phyloP scores from a whole-genome alignment of 2,113 vertebrate genomes.

The Uropsilus gracilis region DNA sequence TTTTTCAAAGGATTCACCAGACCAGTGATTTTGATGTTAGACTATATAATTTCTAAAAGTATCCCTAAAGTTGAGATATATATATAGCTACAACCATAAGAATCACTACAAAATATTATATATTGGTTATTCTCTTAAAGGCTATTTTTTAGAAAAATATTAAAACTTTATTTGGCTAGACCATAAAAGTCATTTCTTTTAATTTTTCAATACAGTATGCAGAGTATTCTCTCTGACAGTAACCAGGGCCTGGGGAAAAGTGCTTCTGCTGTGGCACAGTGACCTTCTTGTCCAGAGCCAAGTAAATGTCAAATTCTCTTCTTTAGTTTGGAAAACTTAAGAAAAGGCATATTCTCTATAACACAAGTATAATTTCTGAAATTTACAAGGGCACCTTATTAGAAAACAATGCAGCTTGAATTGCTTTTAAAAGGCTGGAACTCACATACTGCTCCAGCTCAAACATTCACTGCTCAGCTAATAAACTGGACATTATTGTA shows the following conservation, averaged over 20 bases:
- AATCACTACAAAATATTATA: constrained; percentile 31
- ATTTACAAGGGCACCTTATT: constrained; percentile 62
- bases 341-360: constrained; percentile 67
- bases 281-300: constrained; percentile 39
- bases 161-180: constrained; percentile 46
- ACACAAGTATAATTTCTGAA: constrained; percentile 28
- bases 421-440: constrained; percentile 37
- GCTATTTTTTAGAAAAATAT: constrained; percentile 13
- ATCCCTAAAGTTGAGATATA: neutral
- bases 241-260: neutral
- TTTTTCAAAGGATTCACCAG: neutral
- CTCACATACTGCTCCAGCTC: constrained; percentile 34
- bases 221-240: constrained; percentile 32
- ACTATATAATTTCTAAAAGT: neutral
- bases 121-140: constrained; percentile 29
- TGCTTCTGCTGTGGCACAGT: neutral
- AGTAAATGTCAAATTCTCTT: constrained; percentile 40
- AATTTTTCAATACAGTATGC: constrained; percentile 11
- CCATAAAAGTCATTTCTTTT: constrained; percentile 21
- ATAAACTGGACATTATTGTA: constrained; percentile 53
- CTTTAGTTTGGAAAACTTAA: constrained; percentile 56
- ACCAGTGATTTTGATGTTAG: neutral
- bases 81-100: neutral
- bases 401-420: constrained; percentile 42
- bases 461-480: constrained; percentile 35